Evolutionary conservation across 1,140 invertebrate genomes (phyloP), one percentile per base, ranked within the genome.

Genomic region (Campoletis sonorensis): DNA sequence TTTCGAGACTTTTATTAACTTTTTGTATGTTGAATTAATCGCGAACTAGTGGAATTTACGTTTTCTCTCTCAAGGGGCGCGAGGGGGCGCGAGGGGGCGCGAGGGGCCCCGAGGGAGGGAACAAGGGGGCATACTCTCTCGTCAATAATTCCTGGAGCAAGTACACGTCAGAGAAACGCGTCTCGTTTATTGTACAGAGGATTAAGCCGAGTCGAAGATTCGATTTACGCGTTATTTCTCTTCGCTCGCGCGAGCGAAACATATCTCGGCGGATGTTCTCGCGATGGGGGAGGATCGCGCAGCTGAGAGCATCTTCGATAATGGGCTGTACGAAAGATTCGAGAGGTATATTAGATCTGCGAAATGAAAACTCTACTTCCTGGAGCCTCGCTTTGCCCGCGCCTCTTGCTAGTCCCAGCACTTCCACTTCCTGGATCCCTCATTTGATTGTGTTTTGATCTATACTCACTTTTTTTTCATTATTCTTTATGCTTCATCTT

Each of bases 181-280:
- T 23, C 18, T 7, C 54, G 5, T 7, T 37, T 51, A 73, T 49
- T 73, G 71, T n/a, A 37, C 4, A 27, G 23, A 67, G 37, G 51
- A 76, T 58, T 76, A n/a, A 76, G 1, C 54, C 72, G 27, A 76
- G 49, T 76, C 49, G 72, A 76, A 58, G 72, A 76, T 76, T 76
- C 72, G 72, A 76, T 76, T 58, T 76, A 76, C 72, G 72, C 49
- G 45, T 13, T n/a, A n/a, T n/a, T 45, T 45, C 40, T 45, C 8
- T 45, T 45, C 40, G 40, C 40, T 45, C 40, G 40, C 40, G 40
- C 40, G 11, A 5, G 8, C 3, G 1, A 13, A 45, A 45, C 5
- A 13, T 45, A 13, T 11, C 11, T 11, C 40, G n/a, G n/a, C 40
- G 8, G 40, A 45, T 45, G 8, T 1, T n/a, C n/a, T n/a, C n/a